A percentile compares a stretch with the other conserved stretches of the same genome.
Evolutionary conservation across 35 echinoderm and acorn worm species (phyloP).

Genomic region (Chiridota heheva): DNA sequence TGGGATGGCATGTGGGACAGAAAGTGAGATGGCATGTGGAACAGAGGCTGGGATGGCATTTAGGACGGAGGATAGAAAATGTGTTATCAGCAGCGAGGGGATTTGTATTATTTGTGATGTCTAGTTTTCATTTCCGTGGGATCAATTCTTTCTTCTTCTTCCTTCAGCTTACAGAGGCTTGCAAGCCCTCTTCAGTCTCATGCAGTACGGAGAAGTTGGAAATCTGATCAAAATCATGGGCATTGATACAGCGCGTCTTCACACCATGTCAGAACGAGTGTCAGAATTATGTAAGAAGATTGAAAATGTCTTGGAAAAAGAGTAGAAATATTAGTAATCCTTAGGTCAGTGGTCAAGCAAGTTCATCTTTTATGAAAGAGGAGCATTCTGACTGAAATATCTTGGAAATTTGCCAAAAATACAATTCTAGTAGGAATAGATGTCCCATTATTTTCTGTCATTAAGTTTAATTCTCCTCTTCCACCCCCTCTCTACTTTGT

Average conservation of each 20-base stretch:
- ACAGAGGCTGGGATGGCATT: neutral
- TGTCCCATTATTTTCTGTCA: too few relatives aligned
- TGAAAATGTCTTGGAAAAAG: conserved; percentile 31
- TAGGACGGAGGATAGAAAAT: neutral
- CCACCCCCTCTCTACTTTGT: too few relatives aligned
- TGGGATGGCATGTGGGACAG: too few relatives aligned
- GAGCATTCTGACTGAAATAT: too few relatives aligned
- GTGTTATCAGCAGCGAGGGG: neutral
- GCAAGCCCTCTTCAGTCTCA: conserved; percentile 41
- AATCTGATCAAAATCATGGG: conserved; percentile 43
- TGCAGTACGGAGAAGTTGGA: conserved; percentile 41
- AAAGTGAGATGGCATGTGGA: neutral
- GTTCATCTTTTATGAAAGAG: too few relatives aligned
- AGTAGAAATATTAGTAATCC: too few relatives aligned
- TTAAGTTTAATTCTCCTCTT: too few relatives aligned
- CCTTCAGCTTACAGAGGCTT: conserved; percentile 42
- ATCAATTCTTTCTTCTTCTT: neutral
- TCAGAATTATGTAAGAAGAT: conserved; percentile 36
- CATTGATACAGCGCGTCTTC: conserved; percentile 19
- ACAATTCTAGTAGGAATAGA: too few relatives aligned
- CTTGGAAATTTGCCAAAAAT: too few relatives aligned
- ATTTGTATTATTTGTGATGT: neutral
- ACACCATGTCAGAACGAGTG: conserved; percentile 35
- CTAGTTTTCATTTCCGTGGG: neutral
- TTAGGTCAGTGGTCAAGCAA: too few relatives aligned